Conservation (phyloP, 1,140 invertebrate species). For the Gonioctena quinquepunctata region DNA sequence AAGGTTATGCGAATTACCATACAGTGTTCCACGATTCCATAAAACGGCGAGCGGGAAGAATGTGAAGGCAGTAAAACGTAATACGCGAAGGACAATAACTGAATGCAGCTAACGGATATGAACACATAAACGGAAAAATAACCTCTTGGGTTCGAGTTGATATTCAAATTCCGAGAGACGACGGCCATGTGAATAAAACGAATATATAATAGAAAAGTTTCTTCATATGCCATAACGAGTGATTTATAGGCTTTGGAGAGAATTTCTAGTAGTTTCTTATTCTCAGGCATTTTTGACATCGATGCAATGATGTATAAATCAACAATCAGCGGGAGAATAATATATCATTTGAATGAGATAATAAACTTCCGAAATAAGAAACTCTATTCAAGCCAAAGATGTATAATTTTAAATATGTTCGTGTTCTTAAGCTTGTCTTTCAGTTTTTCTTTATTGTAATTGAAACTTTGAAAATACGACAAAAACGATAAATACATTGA, state of each 20-base stretch:
- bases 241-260: slow-evolving; percentile 3
- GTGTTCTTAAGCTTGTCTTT: too few species aligned
- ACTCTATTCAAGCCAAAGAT: too few species aligned
- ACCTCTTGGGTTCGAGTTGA: slow-evolving; percentile 33
- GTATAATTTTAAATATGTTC: too few species aligned
- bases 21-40: slow-evolving; percentile 14
- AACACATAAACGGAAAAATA: slow-evolving; percentile 44
- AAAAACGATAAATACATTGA: too few species aligned
- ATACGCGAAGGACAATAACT: slow-evolving; percentile 44
- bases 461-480: too few species aligned
- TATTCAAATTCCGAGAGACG: slow-evolving; percentile 32
- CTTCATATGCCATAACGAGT: slow-evolving; percentile 11
- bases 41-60: slow-evolving; percentile 21
- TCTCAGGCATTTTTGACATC: too few species aligned
- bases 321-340: too few species aligned
- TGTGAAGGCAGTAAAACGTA: slow-evolving; percentile 39
- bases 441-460: too few species aligned
- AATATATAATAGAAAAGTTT: slow-evolving; percentile 16
- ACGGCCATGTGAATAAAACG: slow-evolving; percentile 28
- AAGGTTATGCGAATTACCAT: slow-evolving; percentile 25
- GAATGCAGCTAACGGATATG: slow-evolving; percentile 45
- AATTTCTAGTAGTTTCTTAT: not conserved
- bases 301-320: too few species aligned
- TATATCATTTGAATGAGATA: too few species aligned
- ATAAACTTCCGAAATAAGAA: too few species aligned